Conservation (phyloP, 2,113 vertebrate species). For the Centropristis striata region DNA sequence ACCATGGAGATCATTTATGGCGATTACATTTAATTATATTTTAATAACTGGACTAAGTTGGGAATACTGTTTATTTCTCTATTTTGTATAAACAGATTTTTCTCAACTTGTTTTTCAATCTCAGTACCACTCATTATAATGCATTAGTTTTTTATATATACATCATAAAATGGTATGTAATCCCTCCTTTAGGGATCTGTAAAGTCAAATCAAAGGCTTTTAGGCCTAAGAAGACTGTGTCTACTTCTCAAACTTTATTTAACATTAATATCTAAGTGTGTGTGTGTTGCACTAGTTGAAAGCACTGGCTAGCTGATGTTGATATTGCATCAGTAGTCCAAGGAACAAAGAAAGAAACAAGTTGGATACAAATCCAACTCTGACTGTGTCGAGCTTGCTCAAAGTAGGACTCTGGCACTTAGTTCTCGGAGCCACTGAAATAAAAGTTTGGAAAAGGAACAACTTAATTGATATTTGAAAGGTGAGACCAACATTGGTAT, state of each 20-base stretch:
- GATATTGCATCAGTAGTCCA: background rate
- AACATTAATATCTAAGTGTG: background rate
- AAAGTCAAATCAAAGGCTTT: background rate
- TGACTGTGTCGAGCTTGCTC: background rate
- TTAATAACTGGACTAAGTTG: background rate
- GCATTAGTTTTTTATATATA: background rate
- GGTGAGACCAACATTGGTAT: background rate
- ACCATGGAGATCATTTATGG: background rate
- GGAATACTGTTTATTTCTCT: background rate
- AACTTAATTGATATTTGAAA: background rate
- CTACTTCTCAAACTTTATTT: background rate
- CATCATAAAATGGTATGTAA: background rate
- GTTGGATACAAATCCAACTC: background rate
- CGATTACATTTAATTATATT: constrained; percentile 11
- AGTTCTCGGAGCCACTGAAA: constrained; percentile 2
- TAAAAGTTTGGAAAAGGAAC: background rate
- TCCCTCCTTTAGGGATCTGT: background rate
- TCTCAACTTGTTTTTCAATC: background rate
- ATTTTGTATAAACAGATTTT: background rate
- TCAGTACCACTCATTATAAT: background rate
- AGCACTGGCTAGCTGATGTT: background rate
- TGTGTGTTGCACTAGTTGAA: background rate
- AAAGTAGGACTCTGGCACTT: background rate
- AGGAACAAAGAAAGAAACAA: background rate
- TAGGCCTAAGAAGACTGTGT: no score